Percentiles rank a stretch among this genome's conserved stretches.
phyloP scores from a whole-genome alignment of 1,140 invertebrate genomes.

The Ceratitis capitata region DNA sequence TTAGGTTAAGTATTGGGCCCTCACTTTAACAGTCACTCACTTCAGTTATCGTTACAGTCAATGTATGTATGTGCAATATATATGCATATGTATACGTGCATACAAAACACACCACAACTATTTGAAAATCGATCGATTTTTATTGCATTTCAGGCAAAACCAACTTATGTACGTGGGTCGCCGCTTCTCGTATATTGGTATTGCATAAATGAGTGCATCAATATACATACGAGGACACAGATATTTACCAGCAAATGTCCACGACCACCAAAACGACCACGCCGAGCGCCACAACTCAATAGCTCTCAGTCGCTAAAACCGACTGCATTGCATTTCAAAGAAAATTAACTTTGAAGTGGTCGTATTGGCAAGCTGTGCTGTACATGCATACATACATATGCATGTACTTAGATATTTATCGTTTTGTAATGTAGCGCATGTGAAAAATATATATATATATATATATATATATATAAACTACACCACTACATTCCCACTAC shows the following conservation, averaged over 20 bases:
- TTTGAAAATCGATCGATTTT: constrained; percentile 40
- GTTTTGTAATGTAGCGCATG: not conserved
- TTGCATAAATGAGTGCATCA: not conserved
- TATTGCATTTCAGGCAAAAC: not conserved
- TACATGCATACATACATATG: not conserved
- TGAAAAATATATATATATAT: not conserved
- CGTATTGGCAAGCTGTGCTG: not conserved
- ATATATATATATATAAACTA: not conserved
- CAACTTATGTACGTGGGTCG: not conserved
- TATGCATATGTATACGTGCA: not conserved
- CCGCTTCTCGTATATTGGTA: too few species aligned
- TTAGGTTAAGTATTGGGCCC: constrained; percentile 20
- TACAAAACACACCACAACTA: not conserved
- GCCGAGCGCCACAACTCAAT: not conserved
- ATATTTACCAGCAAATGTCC: not conserved
- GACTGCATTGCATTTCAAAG: constrained; percentile 34
- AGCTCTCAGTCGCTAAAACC: not conserved
- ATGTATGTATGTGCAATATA: not conserved
- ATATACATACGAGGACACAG: too few species aligned
- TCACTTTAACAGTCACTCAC: constrained; percentile 9
- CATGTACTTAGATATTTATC: not conserved
- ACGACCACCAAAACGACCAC: not conserved
- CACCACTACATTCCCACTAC: too few species aligned
- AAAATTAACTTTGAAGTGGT: constrained; percentile 44
- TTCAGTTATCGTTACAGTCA: not conserved